A percentile compares a stretch with the other conserved stretches of the same genome.
phyloP scores from a whole-genome alignment of 2,797 vertebrate species.

The Tokudaia muenninki region DNA sequence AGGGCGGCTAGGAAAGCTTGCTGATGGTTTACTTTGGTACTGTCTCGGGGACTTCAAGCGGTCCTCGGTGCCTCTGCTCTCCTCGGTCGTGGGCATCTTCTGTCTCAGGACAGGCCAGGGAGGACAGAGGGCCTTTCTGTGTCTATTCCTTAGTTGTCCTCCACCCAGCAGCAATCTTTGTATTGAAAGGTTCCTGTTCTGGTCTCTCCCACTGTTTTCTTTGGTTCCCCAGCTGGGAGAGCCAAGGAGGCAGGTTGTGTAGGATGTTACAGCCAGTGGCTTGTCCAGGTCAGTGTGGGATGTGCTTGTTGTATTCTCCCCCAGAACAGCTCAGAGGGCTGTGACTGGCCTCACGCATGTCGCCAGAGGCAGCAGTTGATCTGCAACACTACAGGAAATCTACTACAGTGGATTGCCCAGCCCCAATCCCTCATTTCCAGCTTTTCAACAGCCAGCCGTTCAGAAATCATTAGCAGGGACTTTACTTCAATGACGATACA shows the following conservation, averaged over 20 bases:
- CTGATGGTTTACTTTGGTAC: too few relatives aligned
- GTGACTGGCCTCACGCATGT: neutral
- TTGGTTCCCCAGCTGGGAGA: too few relatives aligned
- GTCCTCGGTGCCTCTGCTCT: neutral
- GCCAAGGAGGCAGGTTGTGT: neutral
- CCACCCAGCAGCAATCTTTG: neutral
- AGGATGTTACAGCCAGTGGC: neutral
- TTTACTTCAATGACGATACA: neutral
- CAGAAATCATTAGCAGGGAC: neutral
- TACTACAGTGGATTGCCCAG: neutral
- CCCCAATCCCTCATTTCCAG: neutral
- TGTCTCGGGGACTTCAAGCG: neutral
- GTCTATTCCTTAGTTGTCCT: neutral
- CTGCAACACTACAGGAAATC: neutral
- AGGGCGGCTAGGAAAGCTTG: neutral
- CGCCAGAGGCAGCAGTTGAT: neutral
- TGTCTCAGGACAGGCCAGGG: neutral
- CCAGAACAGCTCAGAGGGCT: neutral
- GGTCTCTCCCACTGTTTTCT: neutral
- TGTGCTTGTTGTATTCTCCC: neutral
- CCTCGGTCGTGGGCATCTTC: neutral
- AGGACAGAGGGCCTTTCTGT: neutral
- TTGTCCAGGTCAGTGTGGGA: neutral
- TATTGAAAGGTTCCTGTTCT: neutral
- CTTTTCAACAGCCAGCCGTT: neutral